A percentile compares a stretch with the other conserved stretches of the same genome.
These are phyloP conservation scores for Boloria selene DNA, from an alignment of 2,888 invertebrate species.

Conservation along the genomic window DNA sequence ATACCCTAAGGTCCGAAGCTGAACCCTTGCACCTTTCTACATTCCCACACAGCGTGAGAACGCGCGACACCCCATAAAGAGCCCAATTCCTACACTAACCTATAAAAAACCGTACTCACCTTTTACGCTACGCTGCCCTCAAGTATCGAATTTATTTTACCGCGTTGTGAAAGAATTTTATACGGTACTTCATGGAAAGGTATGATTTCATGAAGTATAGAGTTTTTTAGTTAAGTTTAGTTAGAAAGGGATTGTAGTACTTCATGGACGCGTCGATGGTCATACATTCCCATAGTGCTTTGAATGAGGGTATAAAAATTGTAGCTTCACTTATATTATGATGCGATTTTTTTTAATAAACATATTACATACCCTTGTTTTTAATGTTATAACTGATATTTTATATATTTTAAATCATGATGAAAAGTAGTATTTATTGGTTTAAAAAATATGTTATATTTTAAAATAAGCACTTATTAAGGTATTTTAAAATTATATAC, in stretches of 20 bases:
- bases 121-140: constrained; percentile 57
- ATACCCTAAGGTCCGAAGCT: constrained; percentile 41
- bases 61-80: constrained; percentile 64
- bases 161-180: constrained; percentile 44
- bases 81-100: constrained; percentile 52
- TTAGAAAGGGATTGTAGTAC: constrained; percentile 45
- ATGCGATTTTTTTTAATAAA: constrained; percentile 8
- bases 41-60: constrained; percentile 81
- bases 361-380: constrained; percentile 13
- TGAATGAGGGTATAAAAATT: constrained; percentile 61
- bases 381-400: constrained; percentile 10
- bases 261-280: constrained; percentile 61
- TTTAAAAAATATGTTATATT: no score
- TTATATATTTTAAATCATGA: background rate
- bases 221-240: constrained; percentile 45
- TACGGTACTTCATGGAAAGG: constrained; percentile 58
- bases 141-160: constrained; percentile 53
- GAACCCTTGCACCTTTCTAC: constrained; percentile 73
- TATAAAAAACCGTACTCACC: constrained; percentile 58
- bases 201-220: constrained; percentile 55
- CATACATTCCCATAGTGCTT: constrained; percentile 73
- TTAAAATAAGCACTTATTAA: no score
- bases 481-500: no score
- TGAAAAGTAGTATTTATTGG: no score
- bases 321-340: constrained; percentile 62